Conservation (phyloP, 2,113 vertebrate genomes). For the Lota lota region DNA sequence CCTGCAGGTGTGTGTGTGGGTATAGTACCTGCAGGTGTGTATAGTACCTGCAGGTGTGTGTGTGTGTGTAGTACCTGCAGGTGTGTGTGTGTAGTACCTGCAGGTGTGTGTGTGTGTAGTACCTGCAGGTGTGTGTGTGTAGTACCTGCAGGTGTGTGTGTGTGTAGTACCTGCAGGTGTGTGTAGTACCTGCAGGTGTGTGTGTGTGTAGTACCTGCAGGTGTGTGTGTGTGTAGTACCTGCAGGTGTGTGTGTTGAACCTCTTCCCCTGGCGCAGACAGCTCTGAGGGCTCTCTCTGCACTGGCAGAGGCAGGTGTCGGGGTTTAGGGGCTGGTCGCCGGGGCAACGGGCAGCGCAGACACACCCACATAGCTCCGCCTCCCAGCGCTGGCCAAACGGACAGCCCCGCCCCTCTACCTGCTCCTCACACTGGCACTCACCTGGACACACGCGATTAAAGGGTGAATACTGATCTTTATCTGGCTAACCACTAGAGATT, state of each 20-base stretch:
- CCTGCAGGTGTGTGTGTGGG: not conserved
- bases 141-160: constrained; percentile 20
- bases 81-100: not conserved
- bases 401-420: constrained; percentile 53
- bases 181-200: not conserved
- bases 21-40: not conserved
- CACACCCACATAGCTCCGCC: constrained; percentile 67
- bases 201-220: constrained; percentile 63
- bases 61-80: not conserved
- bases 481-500: no score
- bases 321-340: constrained; percentile 69
- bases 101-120: not conserved
- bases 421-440: constrained; percentile 68
- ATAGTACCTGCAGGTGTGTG: not conserved
- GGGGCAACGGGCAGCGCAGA: constrained; percentile 60
- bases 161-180: constrained; percentile 23
- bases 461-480: not conserved
- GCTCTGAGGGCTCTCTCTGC: constrained; percentile 63
- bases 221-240: constrained; percentile 48
- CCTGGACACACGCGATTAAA: constrained; percentile 36
- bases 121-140: not conserved
- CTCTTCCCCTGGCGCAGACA: constrained; percentile 70
- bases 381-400: constrained; percentile 69
- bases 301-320: constrained; percentile 71
- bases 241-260: constrained; percentile 71